phyloP scores from a whole-genome alignment of 1,140 invertebrate species.

The Propsilocerus akamusi region DNA sequence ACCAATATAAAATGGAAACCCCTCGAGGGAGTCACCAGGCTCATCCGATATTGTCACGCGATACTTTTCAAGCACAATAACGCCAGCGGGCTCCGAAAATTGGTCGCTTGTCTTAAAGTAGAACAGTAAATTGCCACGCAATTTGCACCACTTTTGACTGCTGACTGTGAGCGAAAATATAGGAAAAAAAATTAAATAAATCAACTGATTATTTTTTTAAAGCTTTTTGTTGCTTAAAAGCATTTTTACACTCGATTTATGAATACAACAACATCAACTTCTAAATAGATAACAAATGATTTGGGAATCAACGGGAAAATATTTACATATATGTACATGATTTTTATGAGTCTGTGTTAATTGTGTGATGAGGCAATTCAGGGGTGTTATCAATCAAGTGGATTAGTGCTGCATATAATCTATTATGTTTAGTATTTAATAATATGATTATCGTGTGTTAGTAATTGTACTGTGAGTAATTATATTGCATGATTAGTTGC shows the following conservation, averaged over 20 bases:
- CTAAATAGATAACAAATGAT: not conserved
- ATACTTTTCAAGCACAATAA: slow-evolving; percentile 76
- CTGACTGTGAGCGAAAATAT: slow-evolving; percentile 37
- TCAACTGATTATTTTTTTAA: not conserved
- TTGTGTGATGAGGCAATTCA: no score
- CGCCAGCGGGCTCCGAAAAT: slow-evolving; percentile 70
- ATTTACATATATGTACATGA: not conserved
- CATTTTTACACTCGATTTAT: not conserved
- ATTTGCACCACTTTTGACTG: slow-evolving; percentile 71
- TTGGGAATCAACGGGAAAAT: not conserved
- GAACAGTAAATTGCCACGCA: slow-evolving; percentile 84
- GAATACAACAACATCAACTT: slow-evolving; percentile 1
- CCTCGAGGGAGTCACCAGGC: slow-evolving; percentile 36
- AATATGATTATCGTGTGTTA: no score
- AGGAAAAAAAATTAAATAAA: not conserved
- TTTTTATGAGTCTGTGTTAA: not conserved
- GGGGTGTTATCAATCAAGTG: no score
- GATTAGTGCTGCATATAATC: no score
- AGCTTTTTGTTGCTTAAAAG: not conserved
- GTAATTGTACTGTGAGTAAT: no score
- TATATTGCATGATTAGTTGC: no score
- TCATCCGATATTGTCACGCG: slow-evolving; percentile 28
- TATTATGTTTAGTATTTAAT: no score
- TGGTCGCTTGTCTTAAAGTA: slow-evolving; percentile 82
- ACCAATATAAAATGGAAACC: slow-evolving; percentile 47